Conservation (phyloP, 2,797 vertebrate species). For the Alectoris magna region DNA sequence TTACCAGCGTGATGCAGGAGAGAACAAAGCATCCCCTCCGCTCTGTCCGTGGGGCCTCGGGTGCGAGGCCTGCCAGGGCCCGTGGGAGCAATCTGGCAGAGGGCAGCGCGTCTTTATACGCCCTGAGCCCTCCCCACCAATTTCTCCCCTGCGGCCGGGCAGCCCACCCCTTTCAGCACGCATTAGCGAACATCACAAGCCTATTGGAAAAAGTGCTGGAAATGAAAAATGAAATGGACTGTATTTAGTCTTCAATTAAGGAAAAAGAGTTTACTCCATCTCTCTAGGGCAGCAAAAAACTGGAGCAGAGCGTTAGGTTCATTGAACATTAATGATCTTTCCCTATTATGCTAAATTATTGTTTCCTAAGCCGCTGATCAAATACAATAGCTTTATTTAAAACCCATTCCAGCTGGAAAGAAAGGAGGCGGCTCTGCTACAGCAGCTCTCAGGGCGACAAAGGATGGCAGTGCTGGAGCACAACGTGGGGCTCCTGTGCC, state of each 20-base stretch:
- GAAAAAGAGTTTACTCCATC: conserved; percentile 73
- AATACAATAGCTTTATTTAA: conserved; percentile 82
- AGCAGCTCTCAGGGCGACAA: conserved; percentile 12
- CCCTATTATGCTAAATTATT: conserved; percentile 75
- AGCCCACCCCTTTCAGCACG: conserved; percentile 38
- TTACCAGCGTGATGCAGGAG: fast-evolving
- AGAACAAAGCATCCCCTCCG: background rate
- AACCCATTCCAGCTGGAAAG: conserved; percentile 63
- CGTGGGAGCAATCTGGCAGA: conserved; percentile 13
- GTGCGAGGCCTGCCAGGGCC: background rate
- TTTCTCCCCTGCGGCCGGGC: conserved; percentile 25
- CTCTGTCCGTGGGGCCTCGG: background rate
- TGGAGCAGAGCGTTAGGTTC: conserved; percentile 73
- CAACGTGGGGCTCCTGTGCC: background rate
- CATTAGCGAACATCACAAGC: conserved; percentile 63
- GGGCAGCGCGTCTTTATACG: background rate
- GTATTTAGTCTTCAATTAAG: conserved; percentile 77
- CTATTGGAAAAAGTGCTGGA: conserved; percentile 69
- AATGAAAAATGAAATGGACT: conserved; percentile 70
- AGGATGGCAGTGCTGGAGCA: background rate
- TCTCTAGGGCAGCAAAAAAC: conserved; percentile 71
- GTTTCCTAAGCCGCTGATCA: conserved; percentile 78
- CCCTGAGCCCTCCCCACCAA: conserved; percentile 40
- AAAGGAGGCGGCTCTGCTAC: conserved; percentile 47
- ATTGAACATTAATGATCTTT: conserved; percentile 78